Conservation (phyloP, 2,797 vertebrate genomes). For the Chlorospingus semifuscus region DNA sequence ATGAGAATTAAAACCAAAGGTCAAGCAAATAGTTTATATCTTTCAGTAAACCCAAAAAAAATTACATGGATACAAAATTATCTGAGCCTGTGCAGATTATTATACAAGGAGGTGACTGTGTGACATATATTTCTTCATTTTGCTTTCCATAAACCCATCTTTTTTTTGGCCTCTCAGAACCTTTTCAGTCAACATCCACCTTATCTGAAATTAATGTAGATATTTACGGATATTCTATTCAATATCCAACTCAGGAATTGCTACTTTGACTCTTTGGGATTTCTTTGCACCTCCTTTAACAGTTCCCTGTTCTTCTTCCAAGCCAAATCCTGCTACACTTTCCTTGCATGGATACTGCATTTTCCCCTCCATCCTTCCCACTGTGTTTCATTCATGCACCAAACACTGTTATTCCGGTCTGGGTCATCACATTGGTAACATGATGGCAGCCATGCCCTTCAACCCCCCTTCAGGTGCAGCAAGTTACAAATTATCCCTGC, state of each 20-base stretch:
- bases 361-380: neutral
- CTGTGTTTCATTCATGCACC: neutral
- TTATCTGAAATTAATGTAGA: neutral
- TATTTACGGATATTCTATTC: neutral
- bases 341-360: neutral
- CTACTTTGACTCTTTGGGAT: neutral
- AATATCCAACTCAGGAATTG: neutral
- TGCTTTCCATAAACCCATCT: neutral
- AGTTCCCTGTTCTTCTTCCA: neutral
- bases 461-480: neutral
- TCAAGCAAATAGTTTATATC: neutral
- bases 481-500: neutral
- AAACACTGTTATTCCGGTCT: neutral
- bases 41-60: neutral
- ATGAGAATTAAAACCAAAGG: neutral
- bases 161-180: neutral
- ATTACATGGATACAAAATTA: neutral
- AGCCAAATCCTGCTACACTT: neutral
- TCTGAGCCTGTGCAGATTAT: neutral
- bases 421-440: neutral
- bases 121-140: neutral
- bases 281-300: neutral
- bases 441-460: neutral
- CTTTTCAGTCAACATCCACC: neutral
- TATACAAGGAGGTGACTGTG: neutral